Evolutionary conservation across 2,113 vertebrate genomes (phyloP), one percentile per base, ranked within the genome.

Genomic region (Ochotona curzoniae): DNA sequence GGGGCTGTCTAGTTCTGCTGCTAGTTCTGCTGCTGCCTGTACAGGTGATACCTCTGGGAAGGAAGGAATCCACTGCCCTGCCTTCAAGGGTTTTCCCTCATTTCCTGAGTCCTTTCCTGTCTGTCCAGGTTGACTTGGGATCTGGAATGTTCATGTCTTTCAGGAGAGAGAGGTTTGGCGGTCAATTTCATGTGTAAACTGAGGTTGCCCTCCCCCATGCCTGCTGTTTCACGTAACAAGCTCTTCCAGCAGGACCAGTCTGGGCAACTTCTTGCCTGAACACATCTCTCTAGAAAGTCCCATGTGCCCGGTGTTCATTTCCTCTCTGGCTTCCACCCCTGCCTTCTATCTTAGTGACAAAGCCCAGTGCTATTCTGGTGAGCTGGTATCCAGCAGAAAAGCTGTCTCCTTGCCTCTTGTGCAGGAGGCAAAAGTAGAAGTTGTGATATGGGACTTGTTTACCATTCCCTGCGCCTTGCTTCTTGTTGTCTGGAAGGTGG

Each of bases 331-430:
- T 38, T 35, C 76, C 15, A 32, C 35, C 66, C n/a, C 28, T 35
- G 38, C 21, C 15, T 93, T 75, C 70, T 92, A 13, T 94, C 51
- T 78, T 76, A 78, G 51, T 70, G 69, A 83, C 49, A 83, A 67
- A 85, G 26, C n/a, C n/a, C 49, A 10, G 0, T 38, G 63, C 71
- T 74, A 54, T 25, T 87, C 38, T 49, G 67, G 21, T 35, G 73
- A 28, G 67, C 73, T 30, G 9, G 3, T 11, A 70, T 11, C 51
- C 70, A 49, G 35, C 10, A 28, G 63, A 84, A 90, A 80, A 47
- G 61, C 20, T 47, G 5, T 61, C 61, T 88, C 49, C 66, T 26
- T n/a, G 78, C 35, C 54, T 91, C n/a, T 64, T 47, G 79, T 87
- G 67, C 49, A 80, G 83, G 83, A 93, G 30, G 64, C 1, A 25